Percentiles rank a stretch among this genome's conserved stretches.
Evolutionary conservation across 2,113 vertebrate genomes (phyloP).

Genomic region (Marmota monax): DNA sequence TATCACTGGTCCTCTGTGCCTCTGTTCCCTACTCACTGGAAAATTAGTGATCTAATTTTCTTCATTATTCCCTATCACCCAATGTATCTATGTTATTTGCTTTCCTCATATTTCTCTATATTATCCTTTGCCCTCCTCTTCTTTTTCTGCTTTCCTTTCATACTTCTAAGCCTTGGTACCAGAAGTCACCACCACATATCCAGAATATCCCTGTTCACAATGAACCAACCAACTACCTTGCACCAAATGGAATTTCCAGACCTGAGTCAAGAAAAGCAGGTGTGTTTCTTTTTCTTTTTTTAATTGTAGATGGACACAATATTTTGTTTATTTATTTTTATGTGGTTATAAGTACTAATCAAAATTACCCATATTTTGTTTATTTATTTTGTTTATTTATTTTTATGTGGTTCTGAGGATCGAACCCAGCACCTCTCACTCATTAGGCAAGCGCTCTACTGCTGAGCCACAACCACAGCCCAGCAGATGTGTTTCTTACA

Average conservation of each 20-base stretch:
- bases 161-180: not conserved
- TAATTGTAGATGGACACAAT: too few relatives aligned
- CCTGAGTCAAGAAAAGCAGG: not conserved
- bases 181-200: not conserved
- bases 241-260: not conserved
- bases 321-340: too few relatives aligned
- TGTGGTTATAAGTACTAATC: too few relatives aligned
- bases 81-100: not conserved
- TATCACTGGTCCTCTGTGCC: too few relatives aligned
- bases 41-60: not conserved
- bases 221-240: not conserved
- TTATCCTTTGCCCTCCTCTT: not conserved
- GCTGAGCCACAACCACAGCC: too few relatives aligned
- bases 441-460: too few relatives aligned
- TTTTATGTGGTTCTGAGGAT: too few relatives aligned
- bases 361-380: too few relatives aligned
- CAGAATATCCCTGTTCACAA: not conserved
- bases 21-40: not conserved
- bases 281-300: not conserved
- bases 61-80: not conserved
- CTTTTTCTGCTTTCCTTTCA: not conserved
- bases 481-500: not conserved
- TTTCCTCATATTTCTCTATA: constrained; percentile 20
- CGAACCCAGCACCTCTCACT: too few relatives aligned
- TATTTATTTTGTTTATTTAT: too few relatives aligned